Conservation (phyloP, 2,113 vertebrate genomes). For the Podarcis cretensis region DNA sequence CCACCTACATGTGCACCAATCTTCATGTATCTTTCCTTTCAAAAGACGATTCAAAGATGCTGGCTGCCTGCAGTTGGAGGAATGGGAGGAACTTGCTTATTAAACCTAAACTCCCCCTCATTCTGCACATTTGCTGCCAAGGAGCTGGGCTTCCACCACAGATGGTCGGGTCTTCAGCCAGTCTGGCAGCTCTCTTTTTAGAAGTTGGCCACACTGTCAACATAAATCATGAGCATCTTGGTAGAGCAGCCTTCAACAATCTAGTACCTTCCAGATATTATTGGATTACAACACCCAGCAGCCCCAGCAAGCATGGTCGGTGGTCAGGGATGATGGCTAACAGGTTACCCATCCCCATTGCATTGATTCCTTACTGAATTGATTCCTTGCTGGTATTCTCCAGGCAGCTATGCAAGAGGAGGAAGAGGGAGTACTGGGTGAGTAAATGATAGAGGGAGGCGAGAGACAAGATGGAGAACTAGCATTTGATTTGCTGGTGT, state of each 20-base stretch:
- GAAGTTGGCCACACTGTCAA: not conserved
- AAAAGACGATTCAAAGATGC: not conserved
- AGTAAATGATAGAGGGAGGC: not conserved
- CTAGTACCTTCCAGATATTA: not conserved
- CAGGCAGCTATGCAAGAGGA: not conserved
- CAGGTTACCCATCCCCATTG: not conserved
- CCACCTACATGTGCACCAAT: not conserved
- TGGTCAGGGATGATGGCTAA: not conserved
- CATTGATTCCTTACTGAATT: not conserved
- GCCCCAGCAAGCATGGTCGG: not conserved
- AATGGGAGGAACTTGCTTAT: not conserved
- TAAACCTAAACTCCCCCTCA: not conserved
- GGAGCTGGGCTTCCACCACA: not conserved
- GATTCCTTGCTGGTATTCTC: not conserved
- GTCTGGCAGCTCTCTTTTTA: not conserved
- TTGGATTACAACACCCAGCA: not conserved
- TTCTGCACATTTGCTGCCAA: not conserved
- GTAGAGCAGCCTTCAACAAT: not conserved
- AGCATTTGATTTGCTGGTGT: not conserved
- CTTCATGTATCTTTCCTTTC: not conserved
- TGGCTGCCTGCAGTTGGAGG: not conserved
- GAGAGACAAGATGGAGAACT: not conserved
- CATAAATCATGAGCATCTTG: not conserved
- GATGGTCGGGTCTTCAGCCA: too few relatives aligned
- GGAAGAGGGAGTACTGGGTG: not conserved